Conservation (phyloP, 2,888 invertebrate species). For the Pycnomerus fuliginosus region DNA sequence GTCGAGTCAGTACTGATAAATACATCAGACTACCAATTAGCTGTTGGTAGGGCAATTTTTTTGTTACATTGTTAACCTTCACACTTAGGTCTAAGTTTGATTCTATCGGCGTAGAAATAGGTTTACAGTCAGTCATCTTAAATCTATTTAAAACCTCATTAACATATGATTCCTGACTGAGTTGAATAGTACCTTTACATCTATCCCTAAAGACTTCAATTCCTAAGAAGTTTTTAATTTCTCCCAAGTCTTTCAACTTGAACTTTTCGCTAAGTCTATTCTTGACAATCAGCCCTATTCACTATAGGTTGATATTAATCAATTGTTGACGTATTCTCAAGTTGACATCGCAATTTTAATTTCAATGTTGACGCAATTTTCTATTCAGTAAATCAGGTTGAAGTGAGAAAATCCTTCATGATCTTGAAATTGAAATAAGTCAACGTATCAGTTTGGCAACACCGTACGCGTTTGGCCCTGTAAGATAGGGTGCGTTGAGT, state of each 20-base stretch:
- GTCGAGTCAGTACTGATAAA: conserved; percentile 19
- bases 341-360: too few species aligned
- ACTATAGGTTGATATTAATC: too few species aligned
- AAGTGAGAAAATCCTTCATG: too few species aligned
- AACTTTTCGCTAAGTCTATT: not conserved
- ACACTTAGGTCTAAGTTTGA: conserved; percentile 7
- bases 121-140: conserved; percentile 10
- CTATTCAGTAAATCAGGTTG: too few species aligned
- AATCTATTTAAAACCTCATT: conserved; percentile 16
- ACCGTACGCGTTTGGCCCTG: too few species aligned
- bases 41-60: conserved; percentile 19
- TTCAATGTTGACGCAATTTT: too few species aligned
- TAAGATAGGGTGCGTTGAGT: too few species aligned
- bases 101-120: conserved; percentile 24
- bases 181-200: conserved; percentile 8
- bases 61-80: not conserved
- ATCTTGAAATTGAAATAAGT: too few species aligned
- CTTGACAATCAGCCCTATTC: not conserved
- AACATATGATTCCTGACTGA: conserved; percentile 26
- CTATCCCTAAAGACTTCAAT: too few species aligned
- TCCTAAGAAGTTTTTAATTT: not conserved
- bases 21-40: conserved; percentile 26
- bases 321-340: too few species aligned
- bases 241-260: conserved; percentile 5
- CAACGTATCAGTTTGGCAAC: too few species aligned